Evolutionary conservation across 2,797 vertebrate genomes (phyloP), one percentile per base, ranked within the genome.

Genomic region (Ceryle rudis): DNA sequence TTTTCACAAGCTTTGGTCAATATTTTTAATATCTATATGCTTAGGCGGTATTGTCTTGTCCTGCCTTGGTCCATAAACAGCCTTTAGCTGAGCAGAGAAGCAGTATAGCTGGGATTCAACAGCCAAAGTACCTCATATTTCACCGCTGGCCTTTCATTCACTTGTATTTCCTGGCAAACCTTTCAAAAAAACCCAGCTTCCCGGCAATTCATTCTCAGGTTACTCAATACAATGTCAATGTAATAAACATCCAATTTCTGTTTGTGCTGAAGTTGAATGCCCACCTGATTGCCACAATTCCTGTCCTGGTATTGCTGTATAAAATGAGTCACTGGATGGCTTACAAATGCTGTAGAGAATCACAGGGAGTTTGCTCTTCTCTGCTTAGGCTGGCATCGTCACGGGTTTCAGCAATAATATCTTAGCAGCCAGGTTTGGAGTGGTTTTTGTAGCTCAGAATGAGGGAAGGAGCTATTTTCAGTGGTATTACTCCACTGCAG

Each of bases 381-480:
- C n/a, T 81, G 42, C 62, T 81, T 75, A 42, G 54, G 54, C 51
- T 91, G 61, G 70, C 57, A 73, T 89, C 78, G 81, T 47, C 28
- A 42, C 81, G 18, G 25, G 21, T 72, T 89, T 83, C 69, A 93
- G 69, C 57, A 72, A 6, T 23, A 49, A 51, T 65, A 84, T 73
- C 42, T 95, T 35, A 65, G 37, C 41, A 90, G 80, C 25, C 47
- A 64, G 35, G 29, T 86, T 91, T 93, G 73, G 71, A 97, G 46
- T 15, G 51, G 6, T 29, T 41, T 20, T 62, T 83, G 39, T 39
- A 51, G 51, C 62, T 93, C 51, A 72, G 39, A 70, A 86, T 67
- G 57, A 93, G 42, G 22, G 54, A 96, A 90, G 41, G 39, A 73
- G 60, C 73, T 96, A 95, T 95, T 97, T 96, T 90, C 58, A 31